phyloP scores from a whole-genome alignment of 35 echinoderm and acorn worm species.

The Lytechinus pictus region DNA sequence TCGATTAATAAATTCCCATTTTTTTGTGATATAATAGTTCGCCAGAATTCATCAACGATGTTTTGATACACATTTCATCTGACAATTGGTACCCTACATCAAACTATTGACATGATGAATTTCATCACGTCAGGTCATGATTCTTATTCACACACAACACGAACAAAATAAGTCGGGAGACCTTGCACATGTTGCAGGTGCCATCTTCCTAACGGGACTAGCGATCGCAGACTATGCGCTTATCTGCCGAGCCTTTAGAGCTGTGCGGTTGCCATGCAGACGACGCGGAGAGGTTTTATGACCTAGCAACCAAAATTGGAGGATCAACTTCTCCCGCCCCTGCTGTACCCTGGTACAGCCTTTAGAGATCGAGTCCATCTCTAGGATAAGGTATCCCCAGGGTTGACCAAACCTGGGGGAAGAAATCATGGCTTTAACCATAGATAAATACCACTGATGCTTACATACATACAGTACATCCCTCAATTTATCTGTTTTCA shows the following conservation, averaged over 20 bases:
- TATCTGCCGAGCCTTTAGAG: not conserved
- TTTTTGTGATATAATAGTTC: no score
- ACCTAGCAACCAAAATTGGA: not conserved
- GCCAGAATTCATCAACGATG: no score
- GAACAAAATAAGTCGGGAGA: no score
- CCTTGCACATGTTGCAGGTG: not conserved
- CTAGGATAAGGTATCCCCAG: not conserved
- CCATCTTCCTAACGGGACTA: not conserved
- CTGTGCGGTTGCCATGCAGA: conserved; percentile 7
- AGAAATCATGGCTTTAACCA: no score
- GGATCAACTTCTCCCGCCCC: not conserved
- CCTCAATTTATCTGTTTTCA: not conserved
- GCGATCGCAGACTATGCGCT: not conserved
- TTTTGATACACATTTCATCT: no score
- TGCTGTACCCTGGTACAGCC: not conserved
- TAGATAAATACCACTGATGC: not conserved
- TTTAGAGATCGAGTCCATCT: not conserved
- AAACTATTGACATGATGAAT: no score
- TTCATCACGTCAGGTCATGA: no score
- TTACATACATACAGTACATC: not conserved
- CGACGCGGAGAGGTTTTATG: not conserved
- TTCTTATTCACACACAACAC: no score
- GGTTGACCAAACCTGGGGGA: not conserved
- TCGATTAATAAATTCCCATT: no score
- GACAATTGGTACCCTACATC: no score